phyloP scores from a whole-genome alignment of 2,113 vertebrate genomes.

The Limanda limanda region DNA sequence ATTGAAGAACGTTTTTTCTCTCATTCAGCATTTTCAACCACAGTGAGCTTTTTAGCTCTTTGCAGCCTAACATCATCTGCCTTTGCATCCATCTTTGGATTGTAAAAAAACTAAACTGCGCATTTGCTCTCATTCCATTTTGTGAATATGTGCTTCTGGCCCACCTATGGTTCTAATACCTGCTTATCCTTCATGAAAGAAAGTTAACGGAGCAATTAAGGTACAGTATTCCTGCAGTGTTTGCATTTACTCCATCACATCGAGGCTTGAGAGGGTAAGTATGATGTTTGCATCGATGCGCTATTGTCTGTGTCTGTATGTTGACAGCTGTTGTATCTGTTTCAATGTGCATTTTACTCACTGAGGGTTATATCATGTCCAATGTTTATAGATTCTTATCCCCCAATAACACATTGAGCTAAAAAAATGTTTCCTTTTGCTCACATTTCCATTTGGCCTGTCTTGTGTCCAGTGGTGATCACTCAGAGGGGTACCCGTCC shows the following conservation, averaged over 20 bases:
- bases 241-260: conserved; percentile 1
- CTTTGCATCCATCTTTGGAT: conserved; percentile 19
- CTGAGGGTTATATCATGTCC: not conserved
- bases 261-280: conserved; percentile 35
- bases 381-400: no score
- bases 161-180: no score
- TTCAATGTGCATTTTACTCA: not conserved
- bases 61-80: conserved; percentile 39
- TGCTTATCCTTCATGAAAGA: no score
- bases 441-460: conserved; percentile 36
- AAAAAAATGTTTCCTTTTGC: conserved; percentile 5
- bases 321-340: not conserved
- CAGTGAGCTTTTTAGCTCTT: conserved; percentile 27
- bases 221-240: conserved; percentile 62
- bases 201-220: conserved; percentile 28
- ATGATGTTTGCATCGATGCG: not conserved
- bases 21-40: conserved; percentile 7
- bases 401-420: no score
- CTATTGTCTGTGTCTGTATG: not conserved
- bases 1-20: conserved; percentile 20
- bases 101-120: conserved; percentile 3
- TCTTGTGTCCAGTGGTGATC: conserved; percentile 75
- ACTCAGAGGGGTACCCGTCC: conserved; percentile 87
- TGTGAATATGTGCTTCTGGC: conserved; percentile 37
- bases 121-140: conserved; percentile 38